These are phyloP conservation scores for Pharmacophagus antenor DNA, from an alignment of 2,888 invertebrate genomes.

Conservation along the genomic window DNA sequence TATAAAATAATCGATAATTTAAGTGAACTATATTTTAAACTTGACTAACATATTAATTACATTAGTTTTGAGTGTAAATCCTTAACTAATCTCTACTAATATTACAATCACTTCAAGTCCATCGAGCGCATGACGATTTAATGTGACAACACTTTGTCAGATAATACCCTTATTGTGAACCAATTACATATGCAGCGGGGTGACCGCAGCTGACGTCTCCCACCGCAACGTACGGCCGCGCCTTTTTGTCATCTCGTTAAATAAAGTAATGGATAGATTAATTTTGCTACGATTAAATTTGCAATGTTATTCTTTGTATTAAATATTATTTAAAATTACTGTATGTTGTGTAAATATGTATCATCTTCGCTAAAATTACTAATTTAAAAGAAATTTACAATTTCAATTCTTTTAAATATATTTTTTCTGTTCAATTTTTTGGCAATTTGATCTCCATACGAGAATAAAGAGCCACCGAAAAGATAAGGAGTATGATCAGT, in stretches of 20 bases:
- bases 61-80: constrained; percentile 24
- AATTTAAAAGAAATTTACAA: too few relatives aligned
- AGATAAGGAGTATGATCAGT: too few relatives aligned
- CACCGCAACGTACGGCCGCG: constrained; percentile 30
- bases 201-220: constrained; percentile 61
- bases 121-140: constrained; percentile 66
- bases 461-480: too few relatives aligned
- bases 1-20: too few relatives aligned
- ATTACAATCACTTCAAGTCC: constrained; percentile 52
- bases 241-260: constrained; percentile 40
- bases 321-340: too few relatives aligned
- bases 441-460: too few relatives aligned
- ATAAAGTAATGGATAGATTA: constrained; percentile 27
- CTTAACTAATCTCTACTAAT: constrained; percentile 27
- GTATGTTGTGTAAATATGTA: too few relatives aligned
- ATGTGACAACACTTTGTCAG: constrained; percentile 66
- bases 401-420: too few relatives aligned
- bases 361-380: too few relatives aligned
- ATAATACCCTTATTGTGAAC: constrained; percentile 59
- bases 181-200: constrained; percentile 57
- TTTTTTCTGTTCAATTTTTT: too few relatives aligned
- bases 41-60: not conserved
- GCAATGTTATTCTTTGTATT: constrained; percentile 2
- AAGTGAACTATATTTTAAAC: not conserved
- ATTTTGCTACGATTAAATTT: constrained; percentile 1